Percentiles rank a stretch among this genome's conserved stretches.
These are phyloP conservation scores for Unio pictorum DNA, from an alignment of 2,888 invertebrate genomes.

Conservation along the genomic window DNA sequence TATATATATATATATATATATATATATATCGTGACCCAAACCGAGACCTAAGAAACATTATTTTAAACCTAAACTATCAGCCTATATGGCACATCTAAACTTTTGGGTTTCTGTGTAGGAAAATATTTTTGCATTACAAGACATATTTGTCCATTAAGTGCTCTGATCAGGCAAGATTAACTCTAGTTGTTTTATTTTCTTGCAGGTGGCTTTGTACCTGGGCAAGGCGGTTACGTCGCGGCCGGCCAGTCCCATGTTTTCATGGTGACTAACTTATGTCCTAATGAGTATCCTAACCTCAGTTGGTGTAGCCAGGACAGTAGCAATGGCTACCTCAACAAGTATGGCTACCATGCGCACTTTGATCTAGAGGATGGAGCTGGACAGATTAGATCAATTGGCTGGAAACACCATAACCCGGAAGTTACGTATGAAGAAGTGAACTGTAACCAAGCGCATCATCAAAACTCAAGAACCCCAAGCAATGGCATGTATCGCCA, in stretches of 20 bases:
- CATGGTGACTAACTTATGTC: conserved; percentile 59
- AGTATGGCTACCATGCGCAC: conserved; percentile 40
- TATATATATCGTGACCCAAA: too few relatives aligned
- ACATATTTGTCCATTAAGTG: too few relatives aligned
- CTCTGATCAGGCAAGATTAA: too few relatives aligned
- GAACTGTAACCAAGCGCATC: conserved; percentile 22
- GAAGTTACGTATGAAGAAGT: conserved; percentile 44
- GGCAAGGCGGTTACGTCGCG: conserved; percentile 31
- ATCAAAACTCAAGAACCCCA: conserved; percentile 19
- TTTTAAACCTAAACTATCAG: too few relatives aligned
- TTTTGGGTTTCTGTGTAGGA: too few relatives aligned
- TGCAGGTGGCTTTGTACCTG: conserved; percentile 51
- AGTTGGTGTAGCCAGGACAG: conserved; percentile 50
- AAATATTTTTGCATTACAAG: too few relatives aligned
- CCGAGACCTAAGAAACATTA: too few relatives aligned
- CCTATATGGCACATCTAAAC: too few relatives aligned
- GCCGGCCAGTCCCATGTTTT: conserved; percentile 34
- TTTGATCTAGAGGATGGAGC: conserved; percentile 47
- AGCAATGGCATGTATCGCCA: conserved; percentile 17
- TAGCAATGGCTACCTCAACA: conserved; percentile 23
- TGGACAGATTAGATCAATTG: conserved; percentile 25
- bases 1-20: too few relatives aligned
- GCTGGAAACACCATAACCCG: conserved; percentile 39
- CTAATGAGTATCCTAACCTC: conserved; percentile 41
- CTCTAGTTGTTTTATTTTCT: not conserved